A percentile compares a stretch with the other conserved stretches of the same genome.
Evolutionary conservation across 2,797 vertebrate species (phyloP).

Genomic region (Schizopygopsis pylzovi): DNA sequence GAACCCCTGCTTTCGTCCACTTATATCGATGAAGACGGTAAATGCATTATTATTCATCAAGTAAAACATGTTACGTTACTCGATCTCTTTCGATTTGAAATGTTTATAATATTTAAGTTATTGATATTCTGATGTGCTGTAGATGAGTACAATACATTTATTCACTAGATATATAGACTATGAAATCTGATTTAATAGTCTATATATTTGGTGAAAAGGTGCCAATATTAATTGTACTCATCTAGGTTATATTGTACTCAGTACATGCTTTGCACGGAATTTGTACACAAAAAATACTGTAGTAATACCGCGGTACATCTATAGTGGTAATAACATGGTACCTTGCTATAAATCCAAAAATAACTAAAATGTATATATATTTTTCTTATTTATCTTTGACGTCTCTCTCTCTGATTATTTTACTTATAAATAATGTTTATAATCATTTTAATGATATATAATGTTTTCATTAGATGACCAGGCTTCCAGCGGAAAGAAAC

Average conservation of each 20-base stretch:
- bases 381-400: not conserved
- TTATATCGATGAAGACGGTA: not conserved
- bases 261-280: not conserved
- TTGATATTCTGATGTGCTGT: not conserved
- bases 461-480: slow-evolving; percentile 15
- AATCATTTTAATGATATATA: slow-evolving; percentile 2
- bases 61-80: not conserved
- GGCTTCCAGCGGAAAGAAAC: slow-evolving; percentile 32
- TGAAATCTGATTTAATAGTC: not conserved
- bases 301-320: no score
- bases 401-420: no score
- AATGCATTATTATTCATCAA: not conserved
- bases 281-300: not conserved
- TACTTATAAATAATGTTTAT: not conserved
- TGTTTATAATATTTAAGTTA: not conserved
- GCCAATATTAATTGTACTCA: no score
- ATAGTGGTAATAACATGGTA: no score
- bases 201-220: no score
- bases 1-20: slow-evolving; percentile 69
- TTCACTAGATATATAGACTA: not conserved
- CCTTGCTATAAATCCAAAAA: no score
- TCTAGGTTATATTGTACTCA: not conserved
- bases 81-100: not conserved
- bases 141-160: not conserved
- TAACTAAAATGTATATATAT: not conserved